phyloP scores from a whole-genome alignment of 2,797 vertebrate species.

The Rhynchotus rufescens region DNA sequence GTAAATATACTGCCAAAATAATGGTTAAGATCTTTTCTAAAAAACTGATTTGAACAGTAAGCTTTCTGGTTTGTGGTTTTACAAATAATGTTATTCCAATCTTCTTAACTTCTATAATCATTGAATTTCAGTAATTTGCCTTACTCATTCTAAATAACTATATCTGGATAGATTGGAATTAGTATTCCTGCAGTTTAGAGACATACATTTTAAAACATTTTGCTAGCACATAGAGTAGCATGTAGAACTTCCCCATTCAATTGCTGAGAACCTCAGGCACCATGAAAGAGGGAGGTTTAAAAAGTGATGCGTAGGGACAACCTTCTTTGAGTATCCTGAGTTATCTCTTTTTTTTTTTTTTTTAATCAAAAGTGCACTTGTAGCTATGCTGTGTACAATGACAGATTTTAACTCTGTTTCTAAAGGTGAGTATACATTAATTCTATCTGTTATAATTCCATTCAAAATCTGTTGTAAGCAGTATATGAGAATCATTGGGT shows the following conservation, averaged over 20 bases:
- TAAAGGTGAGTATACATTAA: background rate
- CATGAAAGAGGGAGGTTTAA: background rate
- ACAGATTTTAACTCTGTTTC: background rate
- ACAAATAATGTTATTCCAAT: background rate
- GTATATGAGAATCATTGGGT: background rate
- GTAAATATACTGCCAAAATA: background rate
- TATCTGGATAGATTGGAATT: background rate
- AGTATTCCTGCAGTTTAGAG: background rate
- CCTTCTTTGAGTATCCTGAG: background rate
- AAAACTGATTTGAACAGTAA: background rate
- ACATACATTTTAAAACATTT: background rate
- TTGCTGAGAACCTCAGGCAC: background rate
- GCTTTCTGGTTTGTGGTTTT: background rate
- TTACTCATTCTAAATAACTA: background rate
- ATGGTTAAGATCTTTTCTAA: background rate
- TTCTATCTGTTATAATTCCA: background rate
- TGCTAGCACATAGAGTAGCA: too few species aligned
- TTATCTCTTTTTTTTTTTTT: background rate
- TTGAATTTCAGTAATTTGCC: background rate
- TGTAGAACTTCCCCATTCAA: rapidly evolving
- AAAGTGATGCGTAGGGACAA: background rate
- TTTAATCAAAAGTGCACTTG: background rate
- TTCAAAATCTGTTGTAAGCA: background rate
- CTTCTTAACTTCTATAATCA: background rate
- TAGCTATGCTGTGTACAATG: background rate